phyloP scores from a whole-genome alignment of 2,888 invertebrate species.

The Hydroisotoma schaefferi region DNA sequence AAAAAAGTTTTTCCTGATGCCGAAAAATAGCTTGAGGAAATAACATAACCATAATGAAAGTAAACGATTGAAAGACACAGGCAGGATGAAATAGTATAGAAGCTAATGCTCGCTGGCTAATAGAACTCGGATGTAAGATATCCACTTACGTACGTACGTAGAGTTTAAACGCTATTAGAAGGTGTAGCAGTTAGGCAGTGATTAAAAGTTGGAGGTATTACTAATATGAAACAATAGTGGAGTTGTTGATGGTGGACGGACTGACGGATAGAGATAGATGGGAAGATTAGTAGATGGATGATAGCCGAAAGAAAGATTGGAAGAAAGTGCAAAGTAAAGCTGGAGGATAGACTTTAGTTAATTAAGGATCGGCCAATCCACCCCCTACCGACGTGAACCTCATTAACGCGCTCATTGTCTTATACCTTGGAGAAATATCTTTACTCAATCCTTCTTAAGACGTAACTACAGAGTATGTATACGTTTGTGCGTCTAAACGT shows the following conservation, averaged over 20 bases:
- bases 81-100: too few relatives aligned
- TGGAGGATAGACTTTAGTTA: constrained; percentile 14
- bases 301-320: constrained; percentile 4
- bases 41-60: too few relatives aligned
- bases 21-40: too few relatives aligned
- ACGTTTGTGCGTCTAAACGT: too few relatives aligned
- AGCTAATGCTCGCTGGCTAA: too few relatives aligned
- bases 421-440: too few relatives aligned
- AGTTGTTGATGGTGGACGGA: constrained; percentile 6
- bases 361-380: constrained; percentile 30
- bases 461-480: too few relatives aligned
- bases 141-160: background rate
- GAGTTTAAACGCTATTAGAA: background rate
- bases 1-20: too few relatives aligned
- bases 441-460: too few relatives aligned
- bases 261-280: constrained; percentile 13
- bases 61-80: too few relatives aligned
- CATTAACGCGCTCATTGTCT: constrained; percentile 35
- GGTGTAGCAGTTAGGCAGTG: constrained; percentile 4
- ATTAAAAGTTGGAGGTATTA: background rate
- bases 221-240: constrained; percentile 2
- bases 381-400: constrained; percentile 32
- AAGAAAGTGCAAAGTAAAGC: constrained; percentile 11
- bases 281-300: constrained; percentile 11
- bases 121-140: background rate